Conservation (phyloP, 2,888 invertebrate species). For the Trissolcus japonicus region DNA sequence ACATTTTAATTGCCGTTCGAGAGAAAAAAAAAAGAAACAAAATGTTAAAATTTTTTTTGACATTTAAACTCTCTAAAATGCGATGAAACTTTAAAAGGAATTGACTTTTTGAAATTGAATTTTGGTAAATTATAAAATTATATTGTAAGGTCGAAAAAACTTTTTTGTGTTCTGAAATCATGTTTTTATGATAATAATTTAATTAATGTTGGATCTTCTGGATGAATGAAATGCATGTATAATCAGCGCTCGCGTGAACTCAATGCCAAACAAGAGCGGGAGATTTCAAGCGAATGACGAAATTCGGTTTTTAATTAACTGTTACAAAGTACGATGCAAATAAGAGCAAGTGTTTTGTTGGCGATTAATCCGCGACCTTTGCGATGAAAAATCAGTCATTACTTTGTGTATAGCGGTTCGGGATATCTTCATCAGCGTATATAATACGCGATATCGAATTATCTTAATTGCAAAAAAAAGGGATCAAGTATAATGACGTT, state of each 20-base stretch:
- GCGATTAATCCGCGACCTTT: slow-evolving; percentile 41
- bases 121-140: no score
- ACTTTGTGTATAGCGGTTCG: slow-evolving; percentile 35
- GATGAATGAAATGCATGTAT: slow-evolving; percentile 2
- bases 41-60: no score
- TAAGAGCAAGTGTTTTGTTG: slow-evolving; percentile 26
- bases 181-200: no score
- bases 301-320: slow-evolving; percentile 25
- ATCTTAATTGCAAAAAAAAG: slow-evolving; percentile 45
- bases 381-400: slow-evolving; percentile 36
- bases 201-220: neutral
- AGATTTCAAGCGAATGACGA: slow-evolving; percentile 19
- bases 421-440: slow-evolving; percentile 28
- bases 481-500: slow-evolving; percentile 32
- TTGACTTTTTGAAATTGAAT: no score
- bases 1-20: no score
- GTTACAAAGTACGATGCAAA: slow-evolving; percentile 34
- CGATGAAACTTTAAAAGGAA: no score
- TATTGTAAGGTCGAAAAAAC: no score
- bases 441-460: slow-evolving; percentile 41
- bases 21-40: no score
- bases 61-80: no score
- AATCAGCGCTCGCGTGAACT: neutral
- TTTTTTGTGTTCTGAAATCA: no score
- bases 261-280: neutral